phyloP scores from a whole-genome alignment of 2,888 invertebrate genomes.

The Dendrolimus houi region DNA sequence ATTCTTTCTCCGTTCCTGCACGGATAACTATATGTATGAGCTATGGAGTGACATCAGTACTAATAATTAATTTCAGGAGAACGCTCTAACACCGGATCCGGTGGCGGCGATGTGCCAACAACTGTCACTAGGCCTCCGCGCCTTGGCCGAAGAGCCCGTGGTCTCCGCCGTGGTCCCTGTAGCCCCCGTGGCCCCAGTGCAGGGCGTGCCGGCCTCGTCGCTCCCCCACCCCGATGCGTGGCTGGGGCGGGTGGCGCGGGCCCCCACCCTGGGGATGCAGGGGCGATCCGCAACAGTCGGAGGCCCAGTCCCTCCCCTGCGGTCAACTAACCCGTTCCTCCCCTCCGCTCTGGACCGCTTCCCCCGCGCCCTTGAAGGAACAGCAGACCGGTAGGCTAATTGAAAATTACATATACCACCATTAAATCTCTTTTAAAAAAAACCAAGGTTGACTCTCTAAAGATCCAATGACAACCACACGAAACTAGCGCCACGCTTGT shows the following conservation, averaged over 20 bases:
- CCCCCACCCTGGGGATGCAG: slow-evolving; percentile 71
- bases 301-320: slow-evolving; percentile 14
- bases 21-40: too few species aligned
- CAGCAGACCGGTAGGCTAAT: background rate
- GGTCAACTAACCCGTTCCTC: slow-evolving; percentile 29
- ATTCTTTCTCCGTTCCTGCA: too few species aligned
- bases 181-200: slow-evolving; percentile 26
- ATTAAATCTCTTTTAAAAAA: too few species aligned
- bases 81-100: slow-evolving; percentile 44
- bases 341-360: slow-evolving; percentile 7
- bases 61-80: background rate
- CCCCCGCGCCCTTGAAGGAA: slow-evolving; percentile 9
- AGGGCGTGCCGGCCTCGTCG: slow-evolving; percentile 24
- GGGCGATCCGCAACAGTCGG: slow-evolving; percentile 45
- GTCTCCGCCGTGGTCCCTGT: slow-evolving; percentile 10
- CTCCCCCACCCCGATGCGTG: slow-evolving; percentile 90
- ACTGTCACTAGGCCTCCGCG: slow-evolving; percentile 83
- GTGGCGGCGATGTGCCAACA: slow-evolving; percentile 89
- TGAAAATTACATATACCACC: too few species aligned
- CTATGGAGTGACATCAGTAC: too few species aligned
- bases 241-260: slow-evolving; percentile 83
- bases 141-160: slow-evolving; percentile 78
- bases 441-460: too few species aligned
- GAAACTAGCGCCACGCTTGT: too few species aligned
- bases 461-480: too few species aligned